phyloP scores from a whole-genome alignment of 2,888 invertebrate genomes.

The Lathronympha strigana region DNA sequence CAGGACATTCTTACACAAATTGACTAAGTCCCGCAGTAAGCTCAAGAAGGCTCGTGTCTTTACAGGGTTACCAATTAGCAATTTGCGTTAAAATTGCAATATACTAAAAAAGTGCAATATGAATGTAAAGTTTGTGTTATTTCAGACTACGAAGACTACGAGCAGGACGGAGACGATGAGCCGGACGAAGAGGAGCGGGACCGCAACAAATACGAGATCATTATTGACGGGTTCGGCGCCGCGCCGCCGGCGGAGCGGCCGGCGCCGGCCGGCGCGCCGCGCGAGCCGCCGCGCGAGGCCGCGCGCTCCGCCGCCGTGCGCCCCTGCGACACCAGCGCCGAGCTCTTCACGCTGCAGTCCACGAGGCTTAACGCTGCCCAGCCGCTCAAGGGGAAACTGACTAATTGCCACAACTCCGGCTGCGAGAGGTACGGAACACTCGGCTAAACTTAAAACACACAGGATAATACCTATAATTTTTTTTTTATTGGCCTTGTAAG shows the following conservation, averaged over 20 bases:
- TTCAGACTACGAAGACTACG: constrained; percentile 77
- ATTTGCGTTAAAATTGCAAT: background rate
- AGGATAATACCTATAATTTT: no score
- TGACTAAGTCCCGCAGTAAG: no score
- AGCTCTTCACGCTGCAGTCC: constrained; percentile 93
- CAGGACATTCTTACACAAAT: no score
- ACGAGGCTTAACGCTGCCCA: constrained; percentile 92
- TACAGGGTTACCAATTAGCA: background rate
- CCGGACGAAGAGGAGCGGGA: constrained; percentile 69
- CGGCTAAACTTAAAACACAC: no score
- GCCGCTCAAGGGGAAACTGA: constrained; percentile 94
- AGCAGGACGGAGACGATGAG: constrained; percentile 65
- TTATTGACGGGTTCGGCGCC: constrained; percentile 66
- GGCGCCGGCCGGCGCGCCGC: constrained; percentile 66
- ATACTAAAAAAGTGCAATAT: background rate
- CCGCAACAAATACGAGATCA: constrained; percentile 77
- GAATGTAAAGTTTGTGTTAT: background rate
- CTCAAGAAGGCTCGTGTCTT: no score
- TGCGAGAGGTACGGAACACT: constrained; percentile 90
- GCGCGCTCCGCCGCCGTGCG: constrained; percentile 85
- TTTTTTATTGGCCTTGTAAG: no score
- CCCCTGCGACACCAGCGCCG: constrained; percentile 94
- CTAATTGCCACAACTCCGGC: constrained; percentile 94
- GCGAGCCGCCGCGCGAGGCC: constrained; percentile 80
- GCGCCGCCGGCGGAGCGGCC: constrained; percentile 61